Conservation (phyloP, 2,797 vertebrate genomes). For the Podarcis siculus region DNA sequence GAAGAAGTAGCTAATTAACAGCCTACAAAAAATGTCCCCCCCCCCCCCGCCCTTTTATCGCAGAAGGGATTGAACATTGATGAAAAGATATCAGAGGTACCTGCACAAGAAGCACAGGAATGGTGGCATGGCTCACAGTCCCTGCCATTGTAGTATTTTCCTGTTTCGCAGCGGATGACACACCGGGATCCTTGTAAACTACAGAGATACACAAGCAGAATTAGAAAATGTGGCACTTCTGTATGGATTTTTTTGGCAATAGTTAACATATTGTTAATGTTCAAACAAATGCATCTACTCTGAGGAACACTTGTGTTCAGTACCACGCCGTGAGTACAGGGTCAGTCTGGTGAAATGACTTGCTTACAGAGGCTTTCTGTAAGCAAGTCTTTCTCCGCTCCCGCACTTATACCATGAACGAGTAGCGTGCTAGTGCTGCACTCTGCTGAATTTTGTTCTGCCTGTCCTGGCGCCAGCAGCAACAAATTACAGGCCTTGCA, state of each 20-base stretch:
- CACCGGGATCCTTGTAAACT: conserved; percentile 93
- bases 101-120: conserved; percentile 93
- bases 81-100: conserved; percentile 72
- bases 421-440: too few relatives aligned
- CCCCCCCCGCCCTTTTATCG: background rate
- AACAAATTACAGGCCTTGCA: too few relatives aligned
- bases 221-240: background rate
- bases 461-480: too few relatives aligned
- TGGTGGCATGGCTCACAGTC: conserved; percentile 92
- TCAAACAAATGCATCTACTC: background rate
- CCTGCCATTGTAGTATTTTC: conserved; percentile 90
- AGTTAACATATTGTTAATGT: background rate
- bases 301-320: too few relatives aligned
- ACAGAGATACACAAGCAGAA: conserved; percentile 22
- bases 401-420: background rate
- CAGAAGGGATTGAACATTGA: background rate
- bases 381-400: background rate
- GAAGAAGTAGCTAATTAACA: background rate
- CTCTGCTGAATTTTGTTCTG: too few relatives aligned
- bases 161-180: conserved; percentile 88
- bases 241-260: too few relatives aligned
- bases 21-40: too few relatives aligned
- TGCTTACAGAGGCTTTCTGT: background rate
- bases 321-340: too few relatives aligned
- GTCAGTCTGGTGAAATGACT: background rate